phyloP scores from a whole-genome alignment of 2,797 vertebrate species.

The Cichlasoma orientale region DNA sequence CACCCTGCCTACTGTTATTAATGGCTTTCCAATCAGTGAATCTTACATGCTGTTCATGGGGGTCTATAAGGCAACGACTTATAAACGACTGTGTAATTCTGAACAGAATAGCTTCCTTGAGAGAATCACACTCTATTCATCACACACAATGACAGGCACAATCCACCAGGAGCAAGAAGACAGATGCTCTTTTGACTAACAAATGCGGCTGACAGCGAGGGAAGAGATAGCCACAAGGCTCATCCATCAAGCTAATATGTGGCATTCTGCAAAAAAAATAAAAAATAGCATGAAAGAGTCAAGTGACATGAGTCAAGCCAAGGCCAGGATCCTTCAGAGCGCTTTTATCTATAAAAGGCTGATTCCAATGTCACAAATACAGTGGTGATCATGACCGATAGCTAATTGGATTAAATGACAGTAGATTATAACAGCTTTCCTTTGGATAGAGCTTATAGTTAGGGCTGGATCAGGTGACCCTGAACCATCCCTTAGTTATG shows the following conservation, averaged over 20 bases:
- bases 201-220: constrained; percentile 35
- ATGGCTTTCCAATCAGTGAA: background rate
- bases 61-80: constrained; percentile 5
- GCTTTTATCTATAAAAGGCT: background rate
- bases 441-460: too few species aligned
- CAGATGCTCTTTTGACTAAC: constrained; percentile 61
- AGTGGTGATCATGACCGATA: too few species aligned
- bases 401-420: too few species aligned
- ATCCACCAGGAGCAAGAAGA: background rate
- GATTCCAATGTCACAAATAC: background rate
- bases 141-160: background rate
- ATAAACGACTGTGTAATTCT: background rate
- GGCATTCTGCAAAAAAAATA: background rate
- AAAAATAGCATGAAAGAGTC: background rate
- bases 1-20: background rate
- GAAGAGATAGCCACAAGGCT: background rate
- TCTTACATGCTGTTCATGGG: background rate
- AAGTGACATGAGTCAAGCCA: background rate
- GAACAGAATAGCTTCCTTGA: background rate
- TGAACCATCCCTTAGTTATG: too few species aligned
- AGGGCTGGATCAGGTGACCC: too few species aligned
- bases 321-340: background rate
- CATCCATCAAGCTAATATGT: constrained; percentile 6
- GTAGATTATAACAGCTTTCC: too few species aligned
- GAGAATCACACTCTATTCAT: constrained; percentile 10